Conservation (phyloP, 2,888 invertebrate species). For the Nesidiocoris tenuis region DNA sequence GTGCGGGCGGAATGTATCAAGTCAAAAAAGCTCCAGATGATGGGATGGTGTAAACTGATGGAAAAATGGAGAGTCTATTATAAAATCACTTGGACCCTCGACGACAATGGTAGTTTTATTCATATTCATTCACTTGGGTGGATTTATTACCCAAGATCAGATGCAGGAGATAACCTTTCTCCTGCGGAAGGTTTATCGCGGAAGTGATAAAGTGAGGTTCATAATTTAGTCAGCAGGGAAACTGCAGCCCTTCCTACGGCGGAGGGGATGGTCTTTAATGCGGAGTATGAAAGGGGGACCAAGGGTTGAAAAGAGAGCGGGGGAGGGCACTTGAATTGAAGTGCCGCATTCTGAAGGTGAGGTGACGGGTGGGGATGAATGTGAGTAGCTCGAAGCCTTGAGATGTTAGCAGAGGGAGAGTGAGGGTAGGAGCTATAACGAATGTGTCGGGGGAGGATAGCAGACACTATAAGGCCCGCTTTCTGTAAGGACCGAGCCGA, state of each 20-base stretch:
- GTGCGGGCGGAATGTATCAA: too few relatives aligned
- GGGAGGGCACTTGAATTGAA: conserved; percentile 17
- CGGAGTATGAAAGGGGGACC: conserved; percentile 3
- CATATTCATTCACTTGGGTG: background rate
- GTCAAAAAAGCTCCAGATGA: too few relatives aligned
- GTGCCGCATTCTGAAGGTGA: background rate
- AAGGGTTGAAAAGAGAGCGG: background rate
- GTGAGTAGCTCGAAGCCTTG: background rate
- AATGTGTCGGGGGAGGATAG: background rate
- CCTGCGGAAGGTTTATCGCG: conserved; percentile 15
- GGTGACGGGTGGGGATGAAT: background rate
- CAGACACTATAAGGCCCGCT: background rate
- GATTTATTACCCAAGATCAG: background rate
- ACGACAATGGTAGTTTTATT: background rate
- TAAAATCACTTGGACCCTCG: background rate
- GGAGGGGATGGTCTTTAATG: background rate
- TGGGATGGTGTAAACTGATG: too few relatives aligned
- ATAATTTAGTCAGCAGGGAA: conserved; percentile 15
- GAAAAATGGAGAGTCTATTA: background rate
- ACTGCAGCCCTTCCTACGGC: background rate
- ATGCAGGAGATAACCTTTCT: conserved; percentile 9
- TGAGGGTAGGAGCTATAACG: background rate
- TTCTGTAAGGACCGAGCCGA: background rate
- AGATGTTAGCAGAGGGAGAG: background rate
- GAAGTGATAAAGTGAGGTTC: conserved; percentile 14